Conservation (phyloP, 2,797 vertebrate genomes). For the Antrozous pallidus region DNA sequence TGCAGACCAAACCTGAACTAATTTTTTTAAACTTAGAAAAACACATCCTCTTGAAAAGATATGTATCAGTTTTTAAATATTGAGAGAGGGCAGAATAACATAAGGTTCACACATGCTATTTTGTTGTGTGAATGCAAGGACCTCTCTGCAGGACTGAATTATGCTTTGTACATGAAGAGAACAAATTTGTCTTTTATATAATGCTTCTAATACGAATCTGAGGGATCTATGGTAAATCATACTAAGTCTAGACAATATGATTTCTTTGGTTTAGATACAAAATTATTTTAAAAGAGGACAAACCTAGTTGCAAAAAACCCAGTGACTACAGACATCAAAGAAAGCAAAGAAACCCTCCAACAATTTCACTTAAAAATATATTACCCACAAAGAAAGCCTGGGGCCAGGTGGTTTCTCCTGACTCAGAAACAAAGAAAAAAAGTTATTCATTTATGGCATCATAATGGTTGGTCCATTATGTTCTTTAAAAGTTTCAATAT, state of each 20-base stretch:
- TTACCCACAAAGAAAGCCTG: background rate
- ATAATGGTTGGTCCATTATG: background rate
- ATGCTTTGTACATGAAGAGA: slow-evolving; percentile 72
- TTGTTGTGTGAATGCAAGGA: slow-evolving; percentile 68
- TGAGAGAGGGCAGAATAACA: slow-evolving; percentile 81
- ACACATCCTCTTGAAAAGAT: slow-evolving; percentile 82
- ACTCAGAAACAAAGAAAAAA: slow-evolving; percentile 55
- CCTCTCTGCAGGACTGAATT: slow-evolving; percentile 65
- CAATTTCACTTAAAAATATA: slow-evolving; percentile 18
- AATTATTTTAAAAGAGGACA: slow-evolving; percentile 78
- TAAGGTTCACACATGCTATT: slow-evolving; percentile 79
- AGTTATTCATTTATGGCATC: background rate
- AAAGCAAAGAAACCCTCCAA: background rate
- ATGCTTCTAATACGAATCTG: slow-evolving; percentile 77
- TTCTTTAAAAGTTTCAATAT: background rate
- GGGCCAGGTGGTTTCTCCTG: slow-evolving; percentile 28
- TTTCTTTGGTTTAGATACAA: slow-evolving; percentile 71
- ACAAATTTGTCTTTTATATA: slow-evolving; percentile 79
- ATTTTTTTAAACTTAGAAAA: slow-evolving; percentile 81
- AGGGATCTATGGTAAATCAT: slow-evolving; percentile 69
- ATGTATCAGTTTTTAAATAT: slow-evolving; percentile 84
- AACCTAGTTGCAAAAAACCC: slow-evolving; percentile 62
- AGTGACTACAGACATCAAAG: slow-evolving; percentile 4
- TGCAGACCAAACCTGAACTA: slow-evolving; percentile 75
- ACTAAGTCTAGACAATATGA: slow-evolving; percentile 74